Base-by-base conservation (phyloP, 2,797 vertebrate genomes). In the Chaetodon trifasciatus region DNA sequence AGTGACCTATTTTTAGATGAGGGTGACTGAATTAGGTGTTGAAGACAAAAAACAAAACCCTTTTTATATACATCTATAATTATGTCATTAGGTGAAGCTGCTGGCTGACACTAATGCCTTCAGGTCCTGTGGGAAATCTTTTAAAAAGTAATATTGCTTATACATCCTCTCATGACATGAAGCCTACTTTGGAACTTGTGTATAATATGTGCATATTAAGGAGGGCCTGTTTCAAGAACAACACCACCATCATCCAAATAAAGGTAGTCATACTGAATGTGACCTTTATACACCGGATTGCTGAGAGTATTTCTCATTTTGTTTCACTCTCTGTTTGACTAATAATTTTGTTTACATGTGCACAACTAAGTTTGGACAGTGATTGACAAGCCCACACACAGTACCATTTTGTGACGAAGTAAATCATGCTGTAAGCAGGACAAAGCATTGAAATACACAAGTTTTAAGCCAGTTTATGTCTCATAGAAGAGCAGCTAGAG, bases 61-160 rank as follows among this genome's bases (percentile, higher is more conserved):
- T 32, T 32, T 32, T 3, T 4, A 32, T 4, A 32, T 32, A 32
- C 4, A 32, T 32, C 3, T 32, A 32, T 32, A 32, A 15, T 44
- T 15, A 28, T 52, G 56, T 50, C 1, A 56, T 74, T 52, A 12
- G 35, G 23, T 28, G 37, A 50, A 70, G n/a, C 42, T 70, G 40
- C 53, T 50, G 24, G 16, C 23, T 42, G 58, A 5, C 50, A n/a
- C 17, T 21, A 19, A 35, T 72, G 46, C 79, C 46, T 65, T 76
- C 11, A 76, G 4, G 16, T 39, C 16, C 17, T 0, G 52, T n/a
- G 1, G 10, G 46, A 76, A 60, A 62, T 15, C 16, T 16, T 1
- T n/a, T 5, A 12, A 35, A 17, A 37, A 37, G 10, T 49, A 2
- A n/a, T 28, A 58, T 23, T n/a, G 13, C 35, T 52, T 40, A 42